phyloP scores from a whole-genome alignment of 1,140 invertebrate species.

The Whitmania pigra region DNA sequence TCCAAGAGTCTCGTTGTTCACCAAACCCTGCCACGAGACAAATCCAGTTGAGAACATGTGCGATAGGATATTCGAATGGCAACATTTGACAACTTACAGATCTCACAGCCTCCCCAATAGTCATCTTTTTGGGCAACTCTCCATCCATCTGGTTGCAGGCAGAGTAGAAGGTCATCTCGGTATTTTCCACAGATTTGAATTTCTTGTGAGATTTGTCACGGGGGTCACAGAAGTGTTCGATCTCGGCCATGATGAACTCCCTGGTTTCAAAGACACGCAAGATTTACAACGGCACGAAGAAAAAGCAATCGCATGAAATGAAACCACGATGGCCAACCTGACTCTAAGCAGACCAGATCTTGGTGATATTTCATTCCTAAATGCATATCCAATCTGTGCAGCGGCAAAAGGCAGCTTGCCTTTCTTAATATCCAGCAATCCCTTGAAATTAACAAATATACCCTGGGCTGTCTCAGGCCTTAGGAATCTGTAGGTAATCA shows the following conservation, averaged over 20 bases:
- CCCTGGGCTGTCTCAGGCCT: slow-evolving; percentile 97
- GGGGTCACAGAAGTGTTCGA: slow-evolving; percentile 98
- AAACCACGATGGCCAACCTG: slow-evolving; percentile 38
- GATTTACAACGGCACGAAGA: background rate
- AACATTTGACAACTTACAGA: background rate
- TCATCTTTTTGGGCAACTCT: slow-evolving; percentile 34
- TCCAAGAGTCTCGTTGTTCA: slow-evolving; percentile 91
- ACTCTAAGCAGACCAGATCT: slow-evolving; percentile 88
- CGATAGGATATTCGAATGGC: background rate
- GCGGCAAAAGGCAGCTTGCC: slow-evolving; percentile 91
- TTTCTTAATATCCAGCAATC: slow-evolving; percentile 91
- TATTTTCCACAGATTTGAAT: slow-evolving; percentile 62
- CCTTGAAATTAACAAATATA: slow-evolving; percentile 97
- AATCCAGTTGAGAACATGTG: background rate
- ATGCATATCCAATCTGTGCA: slow-evolving; percentile 92
- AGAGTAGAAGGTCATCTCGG: slow-evolving; percentile 70
- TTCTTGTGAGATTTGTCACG: slow-evolving; percentile 73
- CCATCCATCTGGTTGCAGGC: slow-evolving; percentile 85
- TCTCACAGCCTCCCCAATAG: slow-evolving; percentile 43
- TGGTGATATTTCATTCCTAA: slow-evolving; percentile 98
- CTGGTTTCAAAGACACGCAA: slow-evolving; percentile 29
- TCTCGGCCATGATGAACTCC: slow-evolving; percentile 99
- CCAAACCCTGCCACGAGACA: slow-evolving; percentile 53
- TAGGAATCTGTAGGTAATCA: slow-evolving; percentile 52
- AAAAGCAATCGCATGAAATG: background rate